Evolutionary conservation across 2,888 invertebrate genomes (phyloP), one percentile per base, ranked within the genome.

Genomic region (Sisyra terminalis): DNA sequence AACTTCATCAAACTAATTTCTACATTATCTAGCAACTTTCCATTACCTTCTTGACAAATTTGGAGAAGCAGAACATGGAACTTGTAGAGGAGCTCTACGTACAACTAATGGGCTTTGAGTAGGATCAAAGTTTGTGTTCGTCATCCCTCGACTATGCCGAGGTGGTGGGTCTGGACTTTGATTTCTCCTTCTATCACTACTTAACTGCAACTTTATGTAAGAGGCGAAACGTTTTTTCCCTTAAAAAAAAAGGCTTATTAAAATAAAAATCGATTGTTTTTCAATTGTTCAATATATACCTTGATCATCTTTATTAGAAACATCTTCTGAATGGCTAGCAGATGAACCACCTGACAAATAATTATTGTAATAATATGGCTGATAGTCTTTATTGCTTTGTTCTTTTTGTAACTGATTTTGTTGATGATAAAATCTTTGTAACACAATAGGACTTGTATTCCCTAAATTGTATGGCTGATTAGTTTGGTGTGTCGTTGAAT

Each of bases 201-300:
- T 70, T 54, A 77, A 72, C 66, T 84, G 79, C 64, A 83, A 72
- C 69, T 84, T 84, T 57, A 83, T 79, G 67, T 84, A 84, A 51
- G 82, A 81, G 58, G 82, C 78, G 64, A 85, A 82, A 58, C 83
- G 75, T 63, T 82, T 80, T 66, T 83, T 85, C 45, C 61, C 63
- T 58, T 49, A 39, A 52, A 49, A 15, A 32, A 32, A 13, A 6
- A 4, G 13, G 3, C 24, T 24, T 3, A 24, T 24, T 24, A 24
- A 24, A 3, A 24, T 24, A 7, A 24, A 24, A 24, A 3, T 24
- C 7, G 5, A 24, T 5, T 24, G 24, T 24, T 5, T 5, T 7
- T 24, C 7, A 24, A 24, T 5, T 29, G 1, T 15, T 16, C 17
- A 16, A 37, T 16, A n/a, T 9, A 29, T 42, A 42, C 42, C 42